These are phyloP conservation scores for Ctenopoma multispine DNA, from an alignment of 2,797 vertebrate species.

Conservation along the genomic window DNA sequence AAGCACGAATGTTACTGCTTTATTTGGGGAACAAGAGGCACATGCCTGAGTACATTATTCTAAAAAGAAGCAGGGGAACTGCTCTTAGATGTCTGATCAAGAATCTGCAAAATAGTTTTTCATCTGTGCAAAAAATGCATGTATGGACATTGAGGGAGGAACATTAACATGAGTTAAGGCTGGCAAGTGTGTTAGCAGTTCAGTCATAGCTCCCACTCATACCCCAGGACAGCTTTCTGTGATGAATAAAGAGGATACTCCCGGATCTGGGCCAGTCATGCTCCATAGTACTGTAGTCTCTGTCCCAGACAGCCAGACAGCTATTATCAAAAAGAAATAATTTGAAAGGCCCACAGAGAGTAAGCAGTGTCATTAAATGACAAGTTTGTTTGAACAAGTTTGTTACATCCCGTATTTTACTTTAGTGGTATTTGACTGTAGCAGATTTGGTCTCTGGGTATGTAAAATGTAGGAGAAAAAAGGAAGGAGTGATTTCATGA, in stretches of 20 bases:
- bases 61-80: slow-evolving; percentile 16
- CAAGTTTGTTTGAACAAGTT: slow-evolving; percentile 38
- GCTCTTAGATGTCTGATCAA: slow-evolving; percentile 9
- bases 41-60: not conserved
- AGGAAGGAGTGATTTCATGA: slow-evolving; percentile 51
- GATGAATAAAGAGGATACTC: slow-evolving; percentile 67
- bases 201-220: slow-evolving; percentile 58
- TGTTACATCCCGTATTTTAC: slow-evolving; percentile 35
- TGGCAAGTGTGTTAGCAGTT: slow-evolving; percentile 32
- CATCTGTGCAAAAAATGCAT: slow-evolving; percentile 48
- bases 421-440: slow-evolving; percentile 29
- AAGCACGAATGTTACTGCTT: slow-evolving; percentile 45
- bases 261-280: slow-evolving; percentile 50
- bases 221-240: slow-evolving; percentile 52
- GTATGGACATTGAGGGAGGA: slow-evolving; percentile 38
- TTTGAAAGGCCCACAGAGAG: slow-evolving; percentile 35
- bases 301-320: slow-evolving; percentile 52
- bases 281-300: slow-evolving; percentile 36
- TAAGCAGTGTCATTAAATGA: slow-evolving; percentile 49
- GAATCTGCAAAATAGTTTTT: slow-evolving; percentile 51
- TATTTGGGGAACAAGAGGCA: slow-evolving; percentile 35
- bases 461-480: slow-evolving; percentile 2
- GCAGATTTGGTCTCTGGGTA: slow-evolving; percentile 11
- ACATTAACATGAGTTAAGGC: slow-evolving; percentile 47
- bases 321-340: slow-evolving; percentile 53